Percentiles rank a stretch among this genome's conserved stretches.
Evolutionary conservation across 1,140 invertebrate species (phyloP).

Genomic region (Trypoxylus dichotomus): DNA sequence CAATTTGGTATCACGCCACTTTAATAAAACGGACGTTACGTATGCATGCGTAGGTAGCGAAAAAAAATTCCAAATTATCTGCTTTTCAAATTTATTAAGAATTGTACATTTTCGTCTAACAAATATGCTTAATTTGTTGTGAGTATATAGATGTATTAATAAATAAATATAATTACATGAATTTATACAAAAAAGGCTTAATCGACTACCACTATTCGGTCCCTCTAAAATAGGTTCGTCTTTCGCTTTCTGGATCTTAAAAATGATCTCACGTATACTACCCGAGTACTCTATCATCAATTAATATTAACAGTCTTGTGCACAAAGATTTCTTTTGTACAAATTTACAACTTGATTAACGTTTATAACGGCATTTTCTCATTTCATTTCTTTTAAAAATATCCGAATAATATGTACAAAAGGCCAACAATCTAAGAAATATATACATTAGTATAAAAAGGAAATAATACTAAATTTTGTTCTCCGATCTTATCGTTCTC

Average conservation of each 20-base stretch:
- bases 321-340: slow-evolving; percentile 45
- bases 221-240: slow-evolving; percentile 40
- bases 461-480: slow-evolving; percentile 21
- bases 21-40: neutral
- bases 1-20: slow-evolving; percentile 21
- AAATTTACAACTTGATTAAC: slow-evolving; percentile 42
- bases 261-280: slow-evolving; percentile 28
- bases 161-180: slow-evolving; percentile 54
- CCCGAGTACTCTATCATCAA: slow-evolving; percentile 27
- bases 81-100: slow-evolving; percentile 39
- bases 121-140: slow-evolving; percentile 48
- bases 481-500: neutral
- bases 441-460: slow-evolving; percentile 14
- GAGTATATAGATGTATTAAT: slow-evolving; percentile 54
- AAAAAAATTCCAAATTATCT: slow-evolving; percentile 36
- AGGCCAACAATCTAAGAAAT: slow-evolving; percentile 14
- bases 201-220: slow-evolving; percentile 44
- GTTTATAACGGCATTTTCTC: slow-evolving; percentile 20
- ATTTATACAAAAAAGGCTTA: slow-evolving; percentile 51
- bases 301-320: slow-evolving; percentile 46
- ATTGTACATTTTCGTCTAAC: slow-evolving; percentile 27
- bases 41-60: slow-evolving; percentile 21
- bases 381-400: slow-evolving; percentile 20
- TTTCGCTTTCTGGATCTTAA: slow-evolving; percentile 26
- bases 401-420: slow-evolving; percentile 26